Evolutionary conservation across 2,888 invertebrate genomes (phyloP).

Genomic region (Tipula unca): DNA sequence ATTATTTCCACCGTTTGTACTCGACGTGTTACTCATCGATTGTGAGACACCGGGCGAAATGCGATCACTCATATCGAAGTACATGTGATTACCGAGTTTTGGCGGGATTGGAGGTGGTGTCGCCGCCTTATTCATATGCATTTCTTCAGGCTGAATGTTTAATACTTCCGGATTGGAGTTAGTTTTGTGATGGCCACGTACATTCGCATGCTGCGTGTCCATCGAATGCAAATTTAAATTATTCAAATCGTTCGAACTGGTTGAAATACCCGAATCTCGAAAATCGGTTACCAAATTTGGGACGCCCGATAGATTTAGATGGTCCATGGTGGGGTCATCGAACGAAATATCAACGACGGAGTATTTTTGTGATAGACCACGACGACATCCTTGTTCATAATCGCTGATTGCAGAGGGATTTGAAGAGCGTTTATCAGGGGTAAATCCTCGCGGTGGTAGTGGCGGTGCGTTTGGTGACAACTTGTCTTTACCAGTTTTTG

Average conservation of each 20-base stretch:
- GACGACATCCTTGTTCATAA: conserved; percentile 40
- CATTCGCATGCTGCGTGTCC: conserved; percentile 19
- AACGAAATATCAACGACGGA: conserved; percentile 45
- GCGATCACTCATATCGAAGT: conserved; percentile 16
- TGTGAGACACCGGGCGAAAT: conserved; percentile 18
- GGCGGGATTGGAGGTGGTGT: conserved; percentile 39
- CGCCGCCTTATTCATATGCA: not conserved
- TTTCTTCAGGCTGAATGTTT: conserved; percentile 22
- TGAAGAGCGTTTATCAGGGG: conserved; percentile 41
- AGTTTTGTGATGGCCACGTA: conserved; percentile 23
- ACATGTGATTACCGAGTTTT: conserved; percentile 28
- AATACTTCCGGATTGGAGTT: conserved; percentile 24
- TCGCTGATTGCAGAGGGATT: conserved; percentile 40
- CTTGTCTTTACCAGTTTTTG: conserved; percentile 43
- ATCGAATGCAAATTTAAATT: conserved; percentile 33
- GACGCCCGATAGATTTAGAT: conserved; percentile 27
- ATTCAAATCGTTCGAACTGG: conserved; percentile 37
- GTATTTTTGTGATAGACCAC: conserved; percentile 42
- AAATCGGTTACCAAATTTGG: conserved; percentile 32
- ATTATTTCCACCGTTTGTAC: not conserved
- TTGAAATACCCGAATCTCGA: conserved; percentile 42
- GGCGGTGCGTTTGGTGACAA: conserved; percentile 59
- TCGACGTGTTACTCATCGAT: not conserved
- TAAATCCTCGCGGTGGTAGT: conserved; percentile 67
- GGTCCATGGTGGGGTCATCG: conserved; percentile 42